phyloP scores from a whole-genome alignment of 2,113 vertebrate genomes.

The Lasiurus cinereus region DNA sequence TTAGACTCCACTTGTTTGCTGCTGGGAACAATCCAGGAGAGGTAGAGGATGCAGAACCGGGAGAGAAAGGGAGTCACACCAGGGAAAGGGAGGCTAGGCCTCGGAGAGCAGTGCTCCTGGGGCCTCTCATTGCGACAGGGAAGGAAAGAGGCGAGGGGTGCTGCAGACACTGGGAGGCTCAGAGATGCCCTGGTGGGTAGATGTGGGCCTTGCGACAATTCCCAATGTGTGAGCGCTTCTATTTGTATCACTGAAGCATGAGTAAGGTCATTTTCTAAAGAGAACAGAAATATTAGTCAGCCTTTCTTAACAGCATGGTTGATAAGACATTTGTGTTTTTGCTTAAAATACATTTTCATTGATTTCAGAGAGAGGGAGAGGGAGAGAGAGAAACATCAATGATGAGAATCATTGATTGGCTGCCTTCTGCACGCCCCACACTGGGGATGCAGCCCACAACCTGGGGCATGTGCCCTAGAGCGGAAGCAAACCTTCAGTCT shows the following conservation, averaged over 20 bases:
- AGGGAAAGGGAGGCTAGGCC: background rate
- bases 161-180: background rate
- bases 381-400: no score
- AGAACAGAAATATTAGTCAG: conserved; percentile 51
- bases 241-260: conserved; percentile 17
- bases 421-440: no score
- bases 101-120: background rate
- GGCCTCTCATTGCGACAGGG: background rate
- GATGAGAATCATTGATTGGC: no score
- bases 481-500: no score
- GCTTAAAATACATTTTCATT: no score
- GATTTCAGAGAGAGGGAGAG: no score
- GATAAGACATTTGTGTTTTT: conserved; percentile 7
- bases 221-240: background rate
- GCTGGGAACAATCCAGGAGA: conserved; percentile 38
- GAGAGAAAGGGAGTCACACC: background rate
- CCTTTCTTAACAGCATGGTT: conserved; percentile 41
- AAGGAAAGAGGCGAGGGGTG: background rate
- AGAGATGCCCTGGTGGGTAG: conserved; percentile 9
- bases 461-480: no score
- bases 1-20: conserved; percentile 21
- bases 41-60: background rate
- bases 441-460: no score
- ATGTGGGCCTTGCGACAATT: background rate
- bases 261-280: conserved; percentile 22